Percentiles rank a stretch among this genome's conserved stretches.
Conservation (phyloP, 2,113 vertebrate species). For the Pica pica region DNA sequence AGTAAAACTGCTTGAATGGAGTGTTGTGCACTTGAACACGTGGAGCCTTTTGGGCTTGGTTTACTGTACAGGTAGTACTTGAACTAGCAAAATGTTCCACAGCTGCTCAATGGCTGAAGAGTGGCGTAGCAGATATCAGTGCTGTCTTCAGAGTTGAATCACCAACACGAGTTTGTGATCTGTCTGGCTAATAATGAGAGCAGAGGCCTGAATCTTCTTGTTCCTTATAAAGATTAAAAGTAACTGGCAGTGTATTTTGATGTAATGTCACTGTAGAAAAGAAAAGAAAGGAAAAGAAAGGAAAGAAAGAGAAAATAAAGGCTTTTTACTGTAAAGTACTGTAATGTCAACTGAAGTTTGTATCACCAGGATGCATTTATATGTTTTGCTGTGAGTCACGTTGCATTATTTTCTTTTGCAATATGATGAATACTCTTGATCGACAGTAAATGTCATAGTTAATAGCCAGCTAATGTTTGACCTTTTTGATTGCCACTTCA, state of each 20-base stretch:
- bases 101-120: neutral
- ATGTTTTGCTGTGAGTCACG: slow-evolving; percentile 23
- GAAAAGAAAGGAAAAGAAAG: neutral
- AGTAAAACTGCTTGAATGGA: neutral
- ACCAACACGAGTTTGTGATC: neutral
- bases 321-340: neutral
- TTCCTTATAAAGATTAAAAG: slow-evolving; percentile 6
- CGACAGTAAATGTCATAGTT: slow-evolving; percentile 46
- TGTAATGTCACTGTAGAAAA: neutral
- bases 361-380: neutral
- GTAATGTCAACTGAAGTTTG: neutral
- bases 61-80: neutral
- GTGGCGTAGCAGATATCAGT: neutral
- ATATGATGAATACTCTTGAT: slow-evolving; percentile 19
- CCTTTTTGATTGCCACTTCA: slow-evolving; percentile 8
- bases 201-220: slow-evolving; percentile 7
- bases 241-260: slow-evolving; percentile 9
- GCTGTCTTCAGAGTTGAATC: neutral
- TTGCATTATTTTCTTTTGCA: slow-evolving; percentile 49
- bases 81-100: neutral
- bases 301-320: neutral
- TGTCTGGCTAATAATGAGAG: neutral
- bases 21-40: neutral
- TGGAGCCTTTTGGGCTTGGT: neutral
- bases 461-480: slow-evolving; percentile 46